These are phyloP conservation scores for Steatocranus sp. DNA, from an alignment of 2,797 vertebrate genomes.

Conservation along the genomic window DNA sequence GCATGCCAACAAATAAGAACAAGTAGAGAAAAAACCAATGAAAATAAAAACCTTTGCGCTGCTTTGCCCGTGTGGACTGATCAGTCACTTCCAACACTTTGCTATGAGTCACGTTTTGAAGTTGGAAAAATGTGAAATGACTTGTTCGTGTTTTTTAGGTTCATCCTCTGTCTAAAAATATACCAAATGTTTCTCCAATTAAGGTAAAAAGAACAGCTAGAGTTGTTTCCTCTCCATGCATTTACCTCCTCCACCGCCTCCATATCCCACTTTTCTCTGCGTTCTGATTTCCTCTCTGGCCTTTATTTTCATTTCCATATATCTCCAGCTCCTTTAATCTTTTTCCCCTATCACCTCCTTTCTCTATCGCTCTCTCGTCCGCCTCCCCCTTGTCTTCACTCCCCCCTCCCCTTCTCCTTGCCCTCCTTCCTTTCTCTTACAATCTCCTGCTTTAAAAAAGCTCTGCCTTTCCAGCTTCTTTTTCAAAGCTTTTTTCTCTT, in stretches of 20 bases:
- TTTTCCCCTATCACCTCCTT: slow-evolving; percentile 24
- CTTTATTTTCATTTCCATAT: slow-evolving; percentile 11
- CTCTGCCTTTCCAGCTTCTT: not conserved
- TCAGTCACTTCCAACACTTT: not conserved
- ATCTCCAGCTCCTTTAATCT: slow-evolving; percentile 39
- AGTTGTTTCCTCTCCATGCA: not conserved
- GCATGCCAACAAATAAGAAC: not conserved
- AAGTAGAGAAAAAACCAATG: not conserved
- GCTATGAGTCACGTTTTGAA: not conserved
- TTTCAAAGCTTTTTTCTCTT: not conserved
- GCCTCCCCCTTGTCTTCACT: not conserved
- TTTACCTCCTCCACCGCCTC: not conserved
- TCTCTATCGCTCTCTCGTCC: slow-evolving; percentile 8
- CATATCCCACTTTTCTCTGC: not conserved
- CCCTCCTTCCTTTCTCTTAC: not conserved
- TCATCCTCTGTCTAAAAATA: slow-evolving; percentile 34
- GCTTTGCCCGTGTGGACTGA: not conserved
- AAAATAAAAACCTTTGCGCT: not conserved
- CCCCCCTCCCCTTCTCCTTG: not conserved
- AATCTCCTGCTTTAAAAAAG: not conserved
- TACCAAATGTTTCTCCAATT: slow-evolving; percentile 11
- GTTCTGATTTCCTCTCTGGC: slow-evolving; percentile 29
- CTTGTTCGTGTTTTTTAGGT: not conserved
- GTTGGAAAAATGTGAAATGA: not conserved
- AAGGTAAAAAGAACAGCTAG: slow-evolving; percentile 21